Percentiles rank a stretch among this genome's conserved stretches.
phyloP scores from a whole-genome alignment of 2,888 invertebrate species.

The Parnassius mnemosyne region DNA sequence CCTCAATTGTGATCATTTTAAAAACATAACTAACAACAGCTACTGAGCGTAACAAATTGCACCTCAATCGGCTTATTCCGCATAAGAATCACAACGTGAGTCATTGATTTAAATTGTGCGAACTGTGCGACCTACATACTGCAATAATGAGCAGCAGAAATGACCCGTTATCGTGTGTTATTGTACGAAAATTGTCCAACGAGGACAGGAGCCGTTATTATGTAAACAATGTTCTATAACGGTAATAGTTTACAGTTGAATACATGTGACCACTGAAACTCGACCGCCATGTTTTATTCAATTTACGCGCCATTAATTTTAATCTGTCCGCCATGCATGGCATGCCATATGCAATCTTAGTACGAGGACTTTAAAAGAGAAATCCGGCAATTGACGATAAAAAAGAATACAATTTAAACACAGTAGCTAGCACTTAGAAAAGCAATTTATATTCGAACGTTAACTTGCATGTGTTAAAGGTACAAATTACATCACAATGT shows the following conservation, averaged over 20 bases:
- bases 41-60: neutral
- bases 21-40: neutral
- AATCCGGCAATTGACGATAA: neutral
- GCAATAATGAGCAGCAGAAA: constrained; percentile 12
- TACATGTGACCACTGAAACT: constrained; percentile 21
- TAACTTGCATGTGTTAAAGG: constrained; percentile 10
- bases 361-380: neutral
- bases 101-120: constrained; percentile 18
- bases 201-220: constrained; percentile 30
- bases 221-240: constrained; percentile 30
- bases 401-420: constrained; percentile 17
- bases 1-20: neutral
- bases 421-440: constrained; percentile 5
- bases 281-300: constrained; percentile 26
- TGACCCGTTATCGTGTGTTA: constrained; percentile 19
- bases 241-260: constrained; percentile 27
- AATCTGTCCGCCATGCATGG: neutral
- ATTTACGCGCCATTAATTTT: constrained; percentile 17
- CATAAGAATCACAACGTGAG: constrained; percentile 6
- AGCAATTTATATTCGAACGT: constrained; percentile 15
- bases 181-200: constrained; percentile 18
- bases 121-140: constrained; percentile 23
- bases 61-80: neutral
- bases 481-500: constrained; percentile 15
- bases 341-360: constrained; percentile 10